A percentile compares a stretch with the other conserved stretches of the same genome.
These are phyloP conservation scores for Limnephilus auricula DNA, from an alignment of 2,888 invertebrate species.

Conservation along the genomic window DNA sequence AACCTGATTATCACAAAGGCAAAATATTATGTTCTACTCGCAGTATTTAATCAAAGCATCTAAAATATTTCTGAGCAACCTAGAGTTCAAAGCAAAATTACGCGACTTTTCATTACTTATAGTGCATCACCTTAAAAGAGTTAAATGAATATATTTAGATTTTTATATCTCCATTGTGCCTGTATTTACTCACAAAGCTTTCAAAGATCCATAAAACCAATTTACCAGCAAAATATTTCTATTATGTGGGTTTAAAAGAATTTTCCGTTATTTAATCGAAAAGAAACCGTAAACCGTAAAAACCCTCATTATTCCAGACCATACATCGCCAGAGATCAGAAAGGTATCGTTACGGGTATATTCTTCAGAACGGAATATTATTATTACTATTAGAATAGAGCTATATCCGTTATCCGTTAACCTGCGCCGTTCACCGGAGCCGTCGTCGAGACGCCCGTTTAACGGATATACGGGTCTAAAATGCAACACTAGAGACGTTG, in stretches of 20 bases:
- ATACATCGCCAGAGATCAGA: not conserved
- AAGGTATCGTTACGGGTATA: not conserved
- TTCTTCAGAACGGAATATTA: not conserved
- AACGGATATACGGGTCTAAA: conserved; percentile 35
- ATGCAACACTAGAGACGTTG: conserved; percentile 27
- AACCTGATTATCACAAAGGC: too few species aligned
- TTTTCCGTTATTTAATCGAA: not conserved
- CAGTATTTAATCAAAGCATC: too few species aligned
- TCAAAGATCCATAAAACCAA: not conserved
- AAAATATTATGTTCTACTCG: too few species aligned
- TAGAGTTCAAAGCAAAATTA: too few species aligned
- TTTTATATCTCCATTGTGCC: too few species aligned
- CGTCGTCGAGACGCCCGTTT: conserved; percentile 26
- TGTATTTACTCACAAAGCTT: too few species aligned
- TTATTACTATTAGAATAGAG: conserved; percentile 7
- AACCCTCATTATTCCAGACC: conserved; percentile 1
- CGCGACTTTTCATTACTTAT: too few species aligned
- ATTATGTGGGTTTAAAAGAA: not conserved
- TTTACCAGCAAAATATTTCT: not conserved
- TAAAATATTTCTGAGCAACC: too few species aligned
- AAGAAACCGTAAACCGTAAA: not conserved
- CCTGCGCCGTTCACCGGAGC: conserved; percentile 36
- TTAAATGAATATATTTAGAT: too few species aligned
- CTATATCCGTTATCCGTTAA: conserved; percentile 31
- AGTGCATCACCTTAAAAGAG: too few species aligned